A percentile compares a stretch with the other conserved stretches of the same genome.
phyloP scores from a whole-genome alignment of 2,113 vertebrate genomes.

The Typhlomys cinereus region DNA sequence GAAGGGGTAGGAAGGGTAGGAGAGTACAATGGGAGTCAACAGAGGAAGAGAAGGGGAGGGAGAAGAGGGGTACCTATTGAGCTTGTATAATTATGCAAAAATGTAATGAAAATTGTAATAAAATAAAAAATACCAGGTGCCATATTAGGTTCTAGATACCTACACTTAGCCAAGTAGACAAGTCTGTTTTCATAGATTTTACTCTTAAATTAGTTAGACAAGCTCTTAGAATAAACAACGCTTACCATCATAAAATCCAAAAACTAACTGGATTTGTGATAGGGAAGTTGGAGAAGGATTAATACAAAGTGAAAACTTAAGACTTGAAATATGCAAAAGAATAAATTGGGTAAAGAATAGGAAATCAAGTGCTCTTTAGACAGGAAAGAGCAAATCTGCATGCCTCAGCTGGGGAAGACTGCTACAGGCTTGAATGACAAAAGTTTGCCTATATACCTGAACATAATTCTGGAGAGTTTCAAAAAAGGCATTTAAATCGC shows the following conservation, averaged over 20 bases:
- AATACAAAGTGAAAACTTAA: neutral
- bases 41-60: too few species aligned
- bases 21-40: too few species aligned
- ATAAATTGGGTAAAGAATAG: neutral
- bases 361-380: neutral
- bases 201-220: neutral
- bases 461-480: neutral
- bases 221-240: neutral
- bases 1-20: too few species aligned
- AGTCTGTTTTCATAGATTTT: neutral
- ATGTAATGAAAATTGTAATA: too few species aligned
- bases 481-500: neutral
- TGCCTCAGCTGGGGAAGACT: accelerated
- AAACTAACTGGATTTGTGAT: neutral
- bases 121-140: neutral
- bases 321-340: neutral
- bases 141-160: neutral
- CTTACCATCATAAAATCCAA: neutral
- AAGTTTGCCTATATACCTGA: neutral
- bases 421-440: neutral
- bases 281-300: neutral
- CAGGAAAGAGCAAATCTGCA: neutral
- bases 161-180: neutral
- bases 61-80: too few species aligned
- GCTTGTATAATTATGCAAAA: too few species aligned